Evolutionary conservation across 2,113 vertebrate species (phyloP).

Genomic region (Mormyrus iriodes): DNA sequence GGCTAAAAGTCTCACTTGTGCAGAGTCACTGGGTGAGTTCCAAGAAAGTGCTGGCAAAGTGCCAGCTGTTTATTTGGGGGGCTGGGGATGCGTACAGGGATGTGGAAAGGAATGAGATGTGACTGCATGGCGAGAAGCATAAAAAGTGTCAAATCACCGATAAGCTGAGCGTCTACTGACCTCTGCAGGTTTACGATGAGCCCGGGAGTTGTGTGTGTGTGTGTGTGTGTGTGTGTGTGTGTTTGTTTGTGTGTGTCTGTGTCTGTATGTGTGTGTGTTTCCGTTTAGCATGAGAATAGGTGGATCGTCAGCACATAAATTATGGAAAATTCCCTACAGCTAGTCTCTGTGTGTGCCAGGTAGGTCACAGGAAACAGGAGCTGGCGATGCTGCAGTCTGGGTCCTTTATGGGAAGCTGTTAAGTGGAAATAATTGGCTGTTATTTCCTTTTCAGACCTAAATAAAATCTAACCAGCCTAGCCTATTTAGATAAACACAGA

Average conservation of each 20-base stretch:
- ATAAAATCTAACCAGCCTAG: not conserved
- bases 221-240: too few species aligned
- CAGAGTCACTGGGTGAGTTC: not conserved
- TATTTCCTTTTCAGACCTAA: constrained; percentile 8
- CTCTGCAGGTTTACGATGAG: not conserved
- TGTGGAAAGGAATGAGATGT: not conserved
- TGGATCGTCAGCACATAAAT: not conserved
- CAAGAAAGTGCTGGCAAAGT: not conserved
- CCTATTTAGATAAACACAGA: not conserved
- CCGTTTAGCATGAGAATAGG: not conserved
- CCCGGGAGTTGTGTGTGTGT: not conserved
- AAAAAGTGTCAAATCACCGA: not conserved
- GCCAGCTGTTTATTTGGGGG: not conserved
- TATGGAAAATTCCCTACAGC: not conserved
- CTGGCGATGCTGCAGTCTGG: not conserved
- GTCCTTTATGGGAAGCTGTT: not conserved
- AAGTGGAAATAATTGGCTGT: constrained; percentile 19
- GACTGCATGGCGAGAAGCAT: not conserved
- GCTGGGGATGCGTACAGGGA: not conserved
- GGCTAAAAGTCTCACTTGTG: not conserved
- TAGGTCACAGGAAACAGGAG: not conserved
- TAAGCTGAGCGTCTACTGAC: not conserved
- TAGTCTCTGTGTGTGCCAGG: not conserved
- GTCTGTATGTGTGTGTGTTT: not conserved
- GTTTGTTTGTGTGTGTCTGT: not conserved